These are phyloP conservation scores for Diacarnus erythraeanus DNA, from an alignment of 37 sponge, comb jelly and placozoan species.

Conservation along the genomic window DNA sequence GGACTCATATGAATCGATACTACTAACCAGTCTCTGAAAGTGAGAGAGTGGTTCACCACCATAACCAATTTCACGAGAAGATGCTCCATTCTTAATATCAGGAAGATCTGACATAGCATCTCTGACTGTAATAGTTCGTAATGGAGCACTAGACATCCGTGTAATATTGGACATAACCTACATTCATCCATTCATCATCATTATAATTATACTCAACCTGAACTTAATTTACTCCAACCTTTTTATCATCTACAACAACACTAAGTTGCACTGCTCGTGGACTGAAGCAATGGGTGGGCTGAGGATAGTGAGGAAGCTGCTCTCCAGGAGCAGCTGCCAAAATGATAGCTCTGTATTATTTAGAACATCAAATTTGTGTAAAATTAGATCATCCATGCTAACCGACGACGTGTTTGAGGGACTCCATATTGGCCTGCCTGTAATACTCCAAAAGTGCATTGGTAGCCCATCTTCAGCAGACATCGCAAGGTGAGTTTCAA, in stretches of 20 bases:
- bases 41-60: constrained; percentile 75
- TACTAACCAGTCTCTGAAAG: constrained; percentile 83
- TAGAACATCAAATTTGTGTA: background rate
- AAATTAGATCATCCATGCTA: background rate
- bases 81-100: constrained; percentile 83
- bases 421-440: constrained; percentile 95
- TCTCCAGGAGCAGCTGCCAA: constrained; percentile 95
- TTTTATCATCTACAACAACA: constrained; percentile 70
- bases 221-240: constrained; percentile 29
- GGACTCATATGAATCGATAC: no score
- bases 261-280: constrained; percentile 72
- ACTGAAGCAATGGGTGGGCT: constrained; percentile 89
- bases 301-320: constrained; percentile 77
- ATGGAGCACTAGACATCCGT: constrained; percentile 59
- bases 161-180: constrained; percentile 69
- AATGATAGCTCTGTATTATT: constrained; percentile 66
- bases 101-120: constrained; percentile 96
- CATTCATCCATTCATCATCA: background rate
- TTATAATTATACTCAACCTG: background rate
- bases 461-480: constrained; percentile 88
- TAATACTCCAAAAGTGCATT: constrained; percentile 91
- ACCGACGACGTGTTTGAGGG: constrained; percentile 88
- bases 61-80: constrained; percentile 71
- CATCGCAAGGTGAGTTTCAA: constrained; percentile 88
- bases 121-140: constrained; percentile 83